phyloP scores from a whole-genome alignment of 2,888 invertebrate species.

The Cantharis flavilabris region DNA sequence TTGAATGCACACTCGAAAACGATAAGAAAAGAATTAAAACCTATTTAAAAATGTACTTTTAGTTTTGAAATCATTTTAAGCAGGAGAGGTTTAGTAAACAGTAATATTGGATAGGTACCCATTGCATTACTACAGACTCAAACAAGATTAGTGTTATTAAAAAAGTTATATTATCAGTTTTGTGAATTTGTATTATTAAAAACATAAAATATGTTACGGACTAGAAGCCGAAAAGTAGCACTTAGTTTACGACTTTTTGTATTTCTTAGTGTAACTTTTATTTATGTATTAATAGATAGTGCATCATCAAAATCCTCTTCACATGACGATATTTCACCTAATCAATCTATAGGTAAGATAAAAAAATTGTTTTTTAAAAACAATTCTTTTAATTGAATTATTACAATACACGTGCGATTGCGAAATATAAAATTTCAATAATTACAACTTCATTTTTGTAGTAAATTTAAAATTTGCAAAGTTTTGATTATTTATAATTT shows the following conservation, averaged over 20 bases:
- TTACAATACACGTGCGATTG: not conserved
- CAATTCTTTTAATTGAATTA: not conserved
- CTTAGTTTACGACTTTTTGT: slow-evolving; percentile 46
- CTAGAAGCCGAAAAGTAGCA: slow-evolving; percentile 50
- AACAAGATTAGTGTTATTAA: not conserved
- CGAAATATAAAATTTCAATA: not conserved
- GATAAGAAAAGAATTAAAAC: slow-evolving; percentile 10
- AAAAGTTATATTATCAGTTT: not conserved
- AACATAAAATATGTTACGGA: slow-evolving; percentile 17
- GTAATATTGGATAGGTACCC: not conserved
- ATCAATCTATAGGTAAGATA: slow-evolving; percentile 6
- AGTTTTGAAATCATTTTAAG: not conserved
- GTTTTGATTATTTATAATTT: not conserved
- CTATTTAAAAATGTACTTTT: not conserved
- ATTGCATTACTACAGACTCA: not conserved
- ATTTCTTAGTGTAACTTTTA: slow-evolving; percentile 44
- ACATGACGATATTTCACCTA: not conserved
- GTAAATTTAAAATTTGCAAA: not conserved
- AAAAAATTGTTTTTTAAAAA: not conserved
- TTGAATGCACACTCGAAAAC: slow-evolving; percentile 9
- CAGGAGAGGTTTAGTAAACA: not conserved
- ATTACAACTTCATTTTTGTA: not conserved
- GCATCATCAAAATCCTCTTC: slow-evolving; percentile 15
- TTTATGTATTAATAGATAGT: slow-evolving; percentile 43
- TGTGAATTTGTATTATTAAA: not conserved